Evolutionary conservation across 1,140 invertebrate genomes (phyloP).

Genomic region (Penaeus indicus): DNA sequence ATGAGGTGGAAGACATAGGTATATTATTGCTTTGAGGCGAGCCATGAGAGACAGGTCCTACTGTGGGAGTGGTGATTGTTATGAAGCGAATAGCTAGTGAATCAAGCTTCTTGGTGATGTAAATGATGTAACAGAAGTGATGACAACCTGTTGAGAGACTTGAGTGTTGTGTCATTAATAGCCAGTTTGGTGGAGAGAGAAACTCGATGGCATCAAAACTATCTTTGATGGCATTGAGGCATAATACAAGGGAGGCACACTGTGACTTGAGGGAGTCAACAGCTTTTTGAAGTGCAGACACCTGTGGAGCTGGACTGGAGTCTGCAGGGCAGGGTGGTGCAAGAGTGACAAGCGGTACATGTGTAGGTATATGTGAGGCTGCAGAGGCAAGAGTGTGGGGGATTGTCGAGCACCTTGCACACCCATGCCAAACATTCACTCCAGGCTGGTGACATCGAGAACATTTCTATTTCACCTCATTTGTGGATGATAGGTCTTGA

Average conservation of each 20-base stretch:
- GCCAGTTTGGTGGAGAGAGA: not conserved
- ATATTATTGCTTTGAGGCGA: not conserved
- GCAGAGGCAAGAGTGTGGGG: not conserved
- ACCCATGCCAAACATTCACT: constrained; percentile 29
- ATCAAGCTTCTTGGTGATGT: constrained; percentile 8
- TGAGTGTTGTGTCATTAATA: constrained; percentile 4
- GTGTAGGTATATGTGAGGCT: not conserved
- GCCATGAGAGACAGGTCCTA: not conserved
- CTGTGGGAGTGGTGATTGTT: not conserved
- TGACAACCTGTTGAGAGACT: constrained; percentile 13
- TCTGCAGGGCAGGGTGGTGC: not conserved
- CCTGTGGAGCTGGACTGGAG: not conserved
- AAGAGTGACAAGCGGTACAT: not conserved
- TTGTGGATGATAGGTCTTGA: not conserved
- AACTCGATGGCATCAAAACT: not conserved
- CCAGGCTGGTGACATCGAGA: constrained; percentile 2
- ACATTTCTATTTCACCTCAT: constrained; percentile 15
- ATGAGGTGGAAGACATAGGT: not conserved
- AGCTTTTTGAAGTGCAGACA: not conserved
- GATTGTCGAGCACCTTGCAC: not conserved
- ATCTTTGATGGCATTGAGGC: not conserved
- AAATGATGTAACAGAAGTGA: not conserved
- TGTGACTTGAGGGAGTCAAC: not conserved
- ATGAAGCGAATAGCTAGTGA: not conserved
- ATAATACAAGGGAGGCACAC: not conserved